Base-by-base conservation (phyloP, 1,140 invertebrate genomes). In the Potamilus streckersoni region DNA sequence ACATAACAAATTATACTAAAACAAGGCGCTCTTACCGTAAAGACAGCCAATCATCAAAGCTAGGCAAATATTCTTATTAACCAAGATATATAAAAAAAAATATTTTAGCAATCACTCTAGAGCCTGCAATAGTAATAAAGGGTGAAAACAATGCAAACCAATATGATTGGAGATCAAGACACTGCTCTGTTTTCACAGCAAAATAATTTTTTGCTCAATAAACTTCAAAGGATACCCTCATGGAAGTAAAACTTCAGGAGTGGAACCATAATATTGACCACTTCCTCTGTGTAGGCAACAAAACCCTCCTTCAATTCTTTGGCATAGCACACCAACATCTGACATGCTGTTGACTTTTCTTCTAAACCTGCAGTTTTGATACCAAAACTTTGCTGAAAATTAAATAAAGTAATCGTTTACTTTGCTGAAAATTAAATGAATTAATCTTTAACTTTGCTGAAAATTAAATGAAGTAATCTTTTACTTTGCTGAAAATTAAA, bases 171-270 rank as follows among this genome's bases (percentile, higher is more conserved):
- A n/a, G 17, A 11, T 19, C 16, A 20, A 67, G 8, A 0, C 2
- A 23, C 11, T 20, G 19, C 49, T 55, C 16, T 67, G 17, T 67
- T 27, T 20, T 23, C n/a, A 6, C 23, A 61, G 49, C 31, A 60
- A 20, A 71, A 71, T 5, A 15, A 31, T 16, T n/a, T 23, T 13
- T n/a, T 15, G 20, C 12, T 20, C 13, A 23, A 27, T n/a, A 17
- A 12, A 60, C 56, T 31, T 62, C 65, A 81, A 87, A 89, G 86
- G 84, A 89, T 90, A 90, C 90, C 96, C 91, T 99, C 98, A 85
- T 99, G 97, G 91, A 99, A 99, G 90, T 99, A 98, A 86, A 99
- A 99, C 89, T 98, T 99, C 13, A 99, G 92, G 92, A 99, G 94
- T 0, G 97, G 97, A 57, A 99, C 94, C 88, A 91, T 98, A 63